Conservation (phyloP, 2,797 vertebrate species). For the Cheirogaleus major region DNA sequence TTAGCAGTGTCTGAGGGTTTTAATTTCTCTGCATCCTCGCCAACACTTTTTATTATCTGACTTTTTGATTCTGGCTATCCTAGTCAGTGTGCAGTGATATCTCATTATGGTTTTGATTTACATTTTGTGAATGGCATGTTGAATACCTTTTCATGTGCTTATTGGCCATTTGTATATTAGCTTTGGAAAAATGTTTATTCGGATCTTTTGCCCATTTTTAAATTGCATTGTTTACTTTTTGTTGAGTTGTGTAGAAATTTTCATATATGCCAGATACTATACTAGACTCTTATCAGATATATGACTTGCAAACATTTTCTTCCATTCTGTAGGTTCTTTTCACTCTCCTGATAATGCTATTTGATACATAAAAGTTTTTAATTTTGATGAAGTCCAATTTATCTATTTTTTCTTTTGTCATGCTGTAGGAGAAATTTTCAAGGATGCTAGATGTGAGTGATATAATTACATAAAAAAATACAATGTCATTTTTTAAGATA, state of each 20-base stretch:
- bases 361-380: neutral
- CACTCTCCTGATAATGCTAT: neutral
- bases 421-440: neutral
- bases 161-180: neutral
- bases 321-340: neutral
- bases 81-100: neutral
- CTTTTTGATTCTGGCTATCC: neutral
- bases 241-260: neutral
- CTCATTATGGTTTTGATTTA: neutral
- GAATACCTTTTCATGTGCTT: neutral
- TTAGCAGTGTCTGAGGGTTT: neutral
- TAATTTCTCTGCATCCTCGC: neutral
- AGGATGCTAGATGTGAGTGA: neutral
- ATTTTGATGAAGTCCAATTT: neutral
- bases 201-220: neutral
- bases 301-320: neutral
- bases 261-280: neutral
- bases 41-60: neutral
- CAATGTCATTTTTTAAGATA: neutral
- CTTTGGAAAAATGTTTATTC: neutral
- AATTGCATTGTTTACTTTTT: neutral
- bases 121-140: neutral
- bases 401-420: neutral
- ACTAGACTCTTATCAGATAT: neutral
- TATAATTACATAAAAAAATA: neutral